A percentile compares a stretch with the other conserved stretches of the same genome.
Conservation (phyloP, 2,797 vertebrate genomes). For the Potorous gilbertii region DNA sequence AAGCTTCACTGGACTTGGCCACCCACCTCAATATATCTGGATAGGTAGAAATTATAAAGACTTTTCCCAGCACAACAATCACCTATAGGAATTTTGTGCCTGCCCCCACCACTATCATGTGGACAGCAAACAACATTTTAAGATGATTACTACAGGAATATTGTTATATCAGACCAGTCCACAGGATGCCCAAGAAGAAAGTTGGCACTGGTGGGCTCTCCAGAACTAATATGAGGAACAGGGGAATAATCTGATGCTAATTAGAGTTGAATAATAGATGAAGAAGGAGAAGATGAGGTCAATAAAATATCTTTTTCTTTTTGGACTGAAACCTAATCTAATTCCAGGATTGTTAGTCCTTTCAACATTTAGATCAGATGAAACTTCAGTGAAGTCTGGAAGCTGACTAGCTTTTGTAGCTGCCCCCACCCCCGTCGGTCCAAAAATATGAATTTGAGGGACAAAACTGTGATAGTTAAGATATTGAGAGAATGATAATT, state of each 20-base stretch:
- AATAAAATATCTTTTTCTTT: conserved; percentile 12
- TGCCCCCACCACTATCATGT: background rate
- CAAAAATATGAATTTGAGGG: conserved; percentile 53
- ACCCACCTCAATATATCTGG: background rate
- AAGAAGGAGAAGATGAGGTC: background rate
- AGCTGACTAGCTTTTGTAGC: conserved; percentile 48
- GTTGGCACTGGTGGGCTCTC: background rate
- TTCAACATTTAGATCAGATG: conserved; percentile 44
- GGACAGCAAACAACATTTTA: background rate
- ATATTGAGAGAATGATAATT: background rate
- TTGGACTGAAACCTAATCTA: conserved; percentile 41
- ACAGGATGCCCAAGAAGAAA: background rate
- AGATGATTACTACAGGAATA: background rate
- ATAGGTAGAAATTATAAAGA: background rate
- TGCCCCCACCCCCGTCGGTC: conserved; percentile 28
- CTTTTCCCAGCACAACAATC: background rate
- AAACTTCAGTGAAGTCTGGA: conserved; percentile 60
- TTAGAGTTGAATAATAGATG: background rate
- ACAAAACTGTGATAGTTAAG: conserved; percentile 19
- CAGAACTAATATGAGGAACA: background rate
- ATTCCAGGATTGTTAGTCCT: conserved; percentile 44
- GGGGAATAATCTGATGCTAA: background rate
- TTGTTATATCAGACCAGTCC: background rate
- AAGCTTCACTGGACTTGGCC: background rate
- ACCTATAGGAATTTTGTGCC: background rate